Conservation (phyloP, 2,888 invertebrate genomes). For the Drosophila sordidula region DNA sequence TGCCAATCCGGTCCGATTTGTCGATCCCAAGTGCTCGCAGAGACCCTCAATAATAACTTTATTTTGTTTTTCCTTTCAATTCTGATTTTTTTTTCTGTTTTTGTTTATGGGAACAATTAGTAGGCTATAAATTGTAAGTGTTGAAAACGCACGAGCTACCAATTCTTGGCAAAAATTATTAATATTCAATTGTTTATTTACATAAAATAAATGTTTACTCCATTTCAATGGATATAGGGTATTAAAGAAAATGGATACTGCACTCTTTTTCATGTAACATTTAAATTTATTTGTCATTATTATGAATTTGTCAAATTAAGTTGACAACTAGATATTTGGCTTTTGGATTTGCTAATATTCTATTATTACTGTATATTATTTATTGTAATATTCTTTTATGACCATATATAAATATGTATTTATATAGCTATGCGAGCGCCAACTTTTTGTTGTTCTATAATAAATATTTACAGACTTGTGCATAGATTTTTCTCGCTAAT, state of each 20-base stretch:
- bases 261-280: no score
- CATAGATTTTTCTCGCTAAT: not conserved
- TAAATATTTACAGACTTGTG: not conserved
- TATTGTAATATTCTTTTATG: not conserved
- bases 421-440: not conserved
- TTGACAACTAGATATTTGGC: no score
- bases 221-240: not conserved
- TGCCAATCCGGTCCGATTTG: constrained; percentile 29
- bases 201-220: not conserved
- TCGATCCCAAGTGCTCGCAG: constrained; percentile 10
- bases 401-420: not conserved
- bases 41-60: constrained; percentile 21
- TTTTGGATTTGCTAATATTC: no score
- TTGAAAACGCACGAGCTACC: constrained; percentile 13
- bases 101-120: constrained; percentile 62
- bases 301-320: not conserved
- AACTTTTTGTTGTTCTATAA: not conserved
- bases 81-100: constrained; percentile 2
- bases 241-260: not conserved
- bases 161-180: constrained; percentile 12
- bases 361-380: no score
- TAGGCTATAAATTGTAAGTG: constrained; percentile 45
- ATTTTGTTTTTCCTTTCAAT: not conserved
- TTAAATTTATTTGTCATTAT: not conserved
- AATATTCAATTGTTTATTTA: constrained; percentile 24